Evolutionary conservation across 2,113 vertebrate genomes (phyloP).

Genomic region (Hymenochirus boettgeri): DNA sequence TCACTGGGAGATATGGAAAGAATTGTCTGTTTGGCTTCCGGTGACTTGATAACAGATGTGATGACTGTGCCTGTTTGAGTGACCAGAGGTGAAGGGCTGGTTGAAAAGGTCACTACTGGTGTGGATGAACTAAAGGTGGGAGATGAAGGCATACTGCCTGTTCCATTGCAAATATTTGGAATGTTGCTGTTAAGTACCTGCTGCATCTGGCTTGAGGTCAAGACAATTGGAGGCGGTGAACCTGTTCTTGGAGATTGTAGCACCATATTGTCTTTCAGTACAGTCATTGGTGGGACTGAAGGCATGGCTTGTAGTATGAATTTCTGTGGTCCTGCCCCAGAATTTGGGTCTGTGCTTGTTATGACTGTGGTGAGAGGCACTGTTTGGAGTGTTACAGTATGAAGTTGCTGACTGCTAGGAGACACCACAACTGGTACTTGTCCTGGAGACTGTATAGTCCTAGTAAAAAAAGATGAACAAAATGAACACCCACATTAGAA

Average conservation of each 20-base stretch:
- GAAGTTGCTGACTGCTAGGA: conserved; percentile 66
- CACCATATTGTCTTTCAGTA: conserved; percentile 75
- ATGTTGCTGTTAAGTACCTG: conserved; percentile 64
- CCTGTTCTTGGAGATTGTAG: conserved; percentile 61
- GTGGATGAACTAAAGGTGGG: conserved; percentile 55
- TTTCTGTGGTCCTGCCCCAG: conserved; percentile 60
- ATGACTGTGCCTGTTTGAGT: conserved; percentile 69
- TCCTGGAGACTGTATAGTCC: conserved; percentile 63
- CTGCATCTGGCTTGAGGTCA: conserved; percentile 63
- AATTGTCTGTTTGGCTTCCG: conserved; percentile 61
- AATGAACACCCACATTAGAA: conserved; percentile 20
- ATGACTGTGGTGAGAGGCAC: conserved; percentile 75
- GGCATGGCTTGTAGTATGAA: conserved; percentile 79
- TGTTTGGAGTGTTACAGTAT: conserved; percentile 77
- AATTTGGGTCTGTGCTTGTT: conserved; percentile 66
- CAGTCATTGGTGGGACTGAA: conserved; percentile 68
- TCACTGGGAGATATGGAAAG: conserved; percentile 31
- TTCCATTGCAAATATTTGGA: conserved; percentile 66
- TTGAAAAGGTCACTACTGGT: conserved; percentile 66
- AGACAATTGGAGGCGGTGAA: conserved; percentile 60
- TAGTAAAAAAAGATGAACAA: conserved; percentile 45
- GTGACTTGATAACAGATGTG: conserved; percentile 74
- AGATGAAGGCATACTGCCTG: conserved; percentile 56
- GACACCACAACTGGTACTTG: conserved; percentile 75
- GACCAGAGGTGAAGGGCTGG: conserved; percentile 63